These are phyloP conservation scores for Cheilosia impressa DNA, from an alignment of 2,888 invertebrate species.

Conservation along the genomic window DNA sequence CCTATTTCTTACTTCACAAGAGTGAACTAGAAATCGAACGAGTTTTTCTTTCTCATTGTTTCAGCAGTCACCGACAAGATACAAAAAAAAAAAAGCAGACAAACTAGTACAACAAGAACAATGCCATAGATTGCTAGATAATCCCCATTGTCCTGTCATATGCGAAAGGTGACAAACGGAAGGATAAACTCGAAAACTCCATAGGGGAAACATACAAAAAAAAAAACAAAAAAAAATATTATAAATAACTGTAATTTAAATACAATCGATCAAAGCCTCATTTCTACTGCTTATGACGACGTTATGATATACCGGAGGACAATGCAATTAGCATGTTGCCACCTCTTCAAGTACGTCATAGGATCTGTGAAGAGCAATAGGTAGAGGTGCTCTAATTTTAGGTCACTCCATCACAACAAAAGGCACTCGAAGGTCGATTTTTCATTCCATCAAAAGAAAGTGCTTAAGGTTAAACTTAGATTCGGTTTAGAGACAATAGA, in stretches of 20 bases:
- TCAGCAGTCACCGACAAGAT: conserved; percentile 44
- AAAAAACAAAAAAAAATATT: conserved; percentile 26
- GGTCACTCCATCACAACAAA: conserved; percentile 49
- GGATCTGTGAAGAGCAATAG: conserved; percentile 51
- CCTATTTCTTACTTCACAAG: conserved; percentile 1
- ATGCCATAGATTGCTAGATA: conserved; percentile 56
- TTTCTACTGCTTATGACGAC: conserved; percentile 55
- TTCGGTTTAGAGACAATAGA: background rate
- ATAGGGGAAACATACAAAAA: conserved; percentile 1
- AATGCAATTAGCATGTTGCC: conserved; percentile 73
- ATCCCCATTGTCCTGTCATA: conserved; percentile 52
- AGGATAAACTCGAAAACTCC: conserved; percentile 1
- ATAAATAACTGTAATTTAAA: conserved; percentile 71
- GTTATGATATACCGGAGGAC: conserved; percentile 62
- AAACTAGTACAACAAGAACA: conserved; percentile 66
- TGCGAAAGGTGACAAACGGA: conserved; percentile 21
- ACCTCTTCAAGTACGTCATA: conserved; percentile 52
- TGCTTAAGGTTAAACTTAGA: conserved; percentile 32
- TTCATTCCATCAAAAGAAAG: conserved; percentile 4
- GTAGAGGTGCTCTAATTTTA: conserved; percentile 63
- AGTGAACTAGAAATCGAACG: conserved; percentile 36
- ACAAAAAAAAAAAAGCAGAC: conserved; percentile 45
- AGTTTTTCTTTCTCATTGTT: conserved; percentile 59
- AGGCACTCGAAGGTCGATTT: conserved; percentile 46
- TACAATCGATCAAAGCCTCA: conserved; percentile 74